A percentile compares a stretch with the other conserved stretches of the same genome.
phyloP scores from a whole-genome alignment of 2,113 vertebrate genomes.

The Raphicerus campestris region DNA sequence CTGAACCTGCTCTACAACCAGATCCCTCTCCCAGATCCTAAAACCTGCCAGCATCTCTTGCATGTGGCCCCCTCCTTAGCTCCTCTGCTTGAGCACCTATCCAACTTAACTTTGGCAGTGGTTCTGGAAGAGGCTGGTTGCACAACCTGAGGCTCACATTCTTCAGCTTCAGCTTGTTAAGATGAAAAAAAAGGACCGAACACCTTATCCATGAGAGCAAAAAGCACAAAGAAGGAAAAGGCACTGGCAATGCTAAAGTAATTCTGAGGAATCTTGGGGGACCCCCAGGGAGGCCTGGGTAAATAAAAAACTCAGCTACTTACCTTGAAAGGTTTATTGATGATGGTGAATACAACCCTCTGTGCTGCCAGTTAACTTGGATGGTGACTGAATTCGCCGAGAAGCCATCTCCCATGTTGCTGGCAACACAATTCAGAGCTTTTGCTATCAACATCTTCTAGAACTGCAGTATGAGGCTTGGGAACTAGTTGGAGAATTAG shows the following conservation, averaged over 20 bases:
- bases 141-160: background rate
- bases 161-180: background rate
- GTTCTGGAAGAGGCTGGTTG: background rate
- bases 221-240: background rate
- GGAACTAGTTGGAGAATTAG: background rate
- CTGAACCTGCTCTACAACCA: background rate
- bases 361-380: background rate
- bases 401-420: background rate
- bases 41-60: background rate
- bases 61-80: background rate
- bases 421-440: background rate
- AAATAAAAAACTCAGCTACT: background rate
- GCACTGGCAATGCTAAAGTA: background rate
- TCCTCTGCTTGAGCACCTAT: background rate
- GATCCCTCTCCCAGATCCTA: background rate
- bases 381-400: background rate
- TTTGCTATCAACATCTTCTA: background rate
- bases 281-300: background rate
- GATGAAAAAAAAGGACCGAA: background rate
- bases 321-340: background rate
- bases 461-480: background rate
- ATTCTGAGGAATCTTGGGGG: background rate
- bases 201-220: background rate
- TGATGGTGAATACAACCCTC: background rate
- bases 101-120: background rate